Base-by-base conservation (phyloP, 2,113 vertebrate genomes). In the Syngnathus typhle region DNA sequence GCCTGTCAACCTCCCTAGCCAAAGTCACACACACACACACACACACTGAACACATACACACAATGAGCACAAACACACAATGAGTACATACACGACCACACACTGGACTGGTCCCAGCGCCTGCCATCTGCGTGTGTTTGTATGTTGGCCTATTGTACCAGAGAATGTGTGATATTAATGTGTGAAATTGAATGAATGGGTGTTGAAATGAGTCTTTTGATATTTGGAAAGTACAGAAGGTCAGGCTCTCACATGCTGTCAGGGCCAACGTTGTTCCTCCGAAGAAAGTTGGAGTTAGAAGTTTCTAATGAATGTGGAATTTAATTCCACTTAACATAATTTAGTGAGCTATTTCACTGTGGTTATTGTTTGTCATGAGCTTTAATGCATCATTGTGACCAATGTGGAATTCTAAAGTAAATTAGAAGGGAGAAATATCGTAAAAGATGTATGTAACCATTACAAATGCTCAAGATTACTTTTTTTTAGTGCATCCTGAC, bases 121-220 rank as follows among this genome's bases (percentile, higher is more conserved):
- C 81, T 83, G 80, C 88, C 88, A 89, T 89, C 88, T 89, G 88
- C 80, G 88, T 88, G 88, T 87, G 88, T 88, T 89, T 88, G 86
- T 88, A 87, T 88, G 85, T 88, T 89, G 88, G 86, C 88, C 88
- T 89, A 89, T 89, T 89, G 86, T 89, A 89, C 86, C 84, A 82
- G 74, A 64, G 84, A 89, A 89, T 85, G 88, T 89, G 88, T 88
- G 85, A 89, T 82, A 89, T 87, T 86, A 85, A 89, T 86, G 88
- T 89, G 88, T 85, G 88, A 89, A 89, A 85, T 84, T 75, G 83
- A 89, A 87, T 89, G 84, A 89, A 89, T 89, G 80, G 86, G 88
- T 89, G 88, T 87, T 86, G 88, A 87, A 88, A 86, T 84, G 86
- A 89, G 82, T 89, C 86, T 87, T 89, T 88, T 89, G 88, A 88